Evolutionary conservation across 2,797 vertebrate genomes (phyloP), one percentile per base, ranked within the genome.

Genomic region (Paramormyrops hopkinsi): DNA sequence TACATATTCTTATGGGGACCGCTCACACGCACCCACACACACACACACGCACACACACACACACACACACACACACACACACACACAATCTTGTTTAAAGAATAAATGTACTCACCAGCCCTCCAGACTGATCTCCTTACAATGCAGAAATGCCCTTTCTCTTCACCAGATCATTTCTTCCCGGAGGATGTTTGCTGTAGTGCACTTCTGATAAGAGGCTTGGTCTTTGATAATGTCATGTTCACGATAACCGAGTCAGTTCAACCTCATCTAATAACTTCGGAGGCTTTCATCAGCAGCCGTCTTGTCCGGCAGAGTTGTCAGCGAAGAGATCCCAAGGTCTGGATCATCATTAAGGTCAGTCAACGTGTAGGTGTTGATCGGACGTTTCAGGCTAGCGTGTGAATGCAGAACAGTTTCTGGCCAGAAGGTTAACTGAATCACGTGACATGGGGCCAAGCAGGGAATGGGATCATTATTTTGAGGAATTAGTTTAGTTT

Each of bases 191-290:
- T 19, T 84, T 84, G 41, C 46, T 84, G 41, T 84, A 84, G 79
- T 84, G 79, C 44, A 50, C 79, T 84, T 84, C 79, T 46, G 44
- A 44, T 84, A 84, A 84, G 79, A 84, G 44, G 79, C 44, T 50
- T 25, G n/a, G 7, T 50, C 19, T 50, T 84, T 25, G 46, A 50
- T 46, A 50, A 84, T 50, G 79, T 50, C 79, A 25, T 48, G 79
- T 50, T 50, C 41, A 44, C 22, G 44, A 50, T 22, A 50, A 84
- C 76, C 14, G n/a, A 46, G 46, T 83, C 44, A 9, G 19, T 25
- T 50, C 41, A 12, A 50, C 44, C 79, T 50, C 46, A 50, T 84
- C 25, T 22, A 84, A 84, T 46, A 48, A 84, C 46, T 25, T 2
- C 8, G 9, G n/a, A 50, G 79, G 44, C n/a, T 84, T 84, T 84